Evolutionary conservation across 1,140 invertebrate genomes (phyloP), one percentile per base, ranked within the genome.

Genomic region (Aphidius gifuensis): DNA sequence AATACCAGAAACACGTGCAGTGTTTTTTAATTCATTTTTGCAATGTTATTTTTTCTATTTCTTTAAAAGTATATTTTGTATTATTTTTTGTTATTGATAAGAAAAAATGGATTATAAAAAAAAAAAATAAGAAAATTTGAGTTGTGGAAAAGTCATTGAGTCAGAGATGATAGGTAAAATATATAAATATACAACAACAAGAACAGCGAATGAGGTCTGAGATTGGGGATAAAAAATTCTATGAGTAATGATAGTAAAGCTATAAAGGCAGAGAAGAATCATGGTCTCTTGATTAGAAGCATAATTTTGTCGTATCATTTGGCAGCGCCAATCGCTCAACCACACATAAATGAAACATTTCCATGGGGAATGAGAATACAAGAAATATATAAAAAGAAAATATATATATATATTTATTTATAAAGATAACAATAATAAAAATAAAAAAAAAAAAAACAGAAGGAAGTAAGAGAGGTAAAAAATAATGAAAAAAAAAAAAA

Each of bases 211-310:
- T 9, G 40, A 5, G 5, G 7, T 56, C 42, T 40, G 5, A 73
- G 71, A 73, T 70, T 60, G 61, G 61, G 58, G 56, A 65, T 56
- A 51, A 62, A 73, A 69, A 67, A 71, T 69, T 71, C 68, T 72
- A 73, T 73, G 73, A 74, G 65, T 54, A 69, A 73, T 73, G 73
- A 70, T 21, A 60, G 50, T 66, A 63, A 62, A 32, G 23, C 4
- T 32, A 32, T 32, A 32, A 32, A 32, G 4, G 23, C 23, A 32
- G 4, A 32, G 4, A 3, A 32, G 60, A 46, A 43, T 38, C 44
- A 43, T 39, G 50, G 43, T 40, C 40, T 58, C 47, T 57, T 63
- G 55, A 63, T 63, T 63, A 50, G 61, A 58, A 55, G 48, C 61
- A 63, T 58, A 63, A 63, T 63, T 58, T 63, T 58, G 55, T 58